phyloP scores from a whole-genome alignment of 2,797 vertebrate species.

The Onychomys arenicola region DNA sequence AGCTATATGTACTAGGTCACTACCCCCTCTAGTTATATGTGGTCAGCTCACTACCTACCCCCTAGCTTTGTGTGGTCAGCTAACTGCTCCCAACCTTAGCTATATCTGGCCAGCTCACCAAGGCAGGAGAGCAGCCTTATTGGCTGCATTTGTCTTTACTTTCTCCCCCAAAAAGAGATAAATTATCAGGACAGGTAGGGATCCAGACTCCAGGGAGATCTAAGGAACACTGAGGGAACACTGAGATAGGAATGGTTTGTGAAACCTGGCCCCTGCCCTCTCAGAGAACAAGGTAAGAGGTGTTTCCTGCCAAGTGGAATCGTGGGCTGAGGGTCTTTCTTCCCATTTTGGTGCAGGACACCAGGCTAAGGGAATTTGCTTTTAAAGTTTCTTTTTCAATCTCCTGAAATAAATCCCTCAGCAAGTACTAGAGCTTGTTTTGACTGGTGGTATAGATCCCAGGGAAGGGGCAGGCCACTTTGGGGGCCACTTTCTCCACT shows the following conservation, averaged over 20 bases:
- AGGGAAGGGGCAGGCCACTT: background rate
- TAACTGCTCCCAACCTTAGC: background rate
- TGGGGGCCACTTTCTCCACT: background rate
- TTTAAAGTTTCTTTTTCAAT: slow-evolving; percentile 79
- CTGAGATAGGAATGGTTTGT: slow-evolving; percentile 60
- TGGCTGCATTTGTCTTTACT: slow-evolving; percentile 65
- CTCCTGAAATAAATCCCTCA: slow-evolving; percentile 70
- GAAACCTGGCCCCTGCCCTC: slow-evolving; percentile 70
- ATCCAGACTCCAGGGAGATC: slow-evolving; percentile 76
- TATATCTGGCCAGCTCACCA: slow-evolving; percentile 57
- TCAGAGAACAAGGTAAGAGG: slow-evolving; percentile 26
- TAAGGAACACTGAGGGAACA: slow-evolving; percentile 77
- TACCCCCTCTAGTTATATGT: background rate
- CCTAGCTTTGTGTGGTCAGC: background rate
- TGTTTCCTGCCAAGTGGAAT: slow-evolving; percentile 67
- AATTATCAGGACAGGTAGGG: slow-evolving; percentile 83
- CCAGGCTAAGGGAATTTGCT: slow-evolving; percentile 66
- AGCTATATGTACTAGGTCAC: no score
- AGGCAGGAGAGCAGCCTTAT: slow-evolving; percentile 73
- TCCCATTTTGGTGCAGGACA: background rate
- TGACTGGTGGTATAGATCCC: background rate
- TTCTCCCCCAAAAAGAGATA: slow-evolving; percentile 83
- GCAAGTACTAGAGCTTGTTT: slow-evolving; percentile 30
- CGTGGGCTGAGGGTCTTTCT: slow-evolving; percentile 9
- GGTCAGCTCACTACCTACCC: background rate